Conservation (phyloP, 1,140 invertebrate genomes). For the Drosophila pallidifrons region DNA sequence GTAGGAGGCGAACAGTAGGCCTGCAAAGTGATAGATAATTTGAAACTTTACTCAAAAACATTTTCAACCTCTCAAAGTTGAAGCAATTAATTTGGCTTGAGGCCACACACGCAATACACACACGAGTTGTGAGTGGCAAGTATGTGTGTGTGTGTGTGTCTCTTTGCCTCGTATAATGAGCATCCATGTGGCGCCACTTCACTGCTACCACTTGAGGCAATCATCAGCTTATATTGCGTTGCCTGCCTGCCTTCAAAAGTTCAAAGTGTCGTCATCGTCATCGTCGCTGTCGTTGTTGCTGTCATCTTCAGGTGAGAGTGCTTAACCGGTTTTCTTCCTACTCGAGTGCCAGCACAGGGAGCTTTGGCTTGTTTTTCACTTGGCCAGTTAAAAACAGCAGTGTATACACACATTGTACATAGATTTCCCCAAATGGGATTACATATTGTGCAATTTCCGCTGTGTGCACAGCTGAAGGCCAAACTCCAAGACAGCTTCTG, state of each 20-base stretch:
- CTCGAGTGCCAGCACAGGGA: not conserved
- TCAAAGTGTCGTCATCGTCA: conserved; percentile 18
- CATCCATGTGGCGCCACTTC: conserved; percentile 29
- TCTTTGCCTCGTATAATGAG: conserved; percentile 42
- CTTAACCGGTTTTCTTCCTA: conserved; percentile 9
- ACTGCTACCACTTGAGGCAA: conserved; percentile 34
- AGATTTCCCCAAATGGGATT: conserved; percentile 37
- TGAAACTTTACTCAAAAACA: conserved; percentile 39
- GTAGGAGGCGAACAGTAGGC: conserved; percentile 19
- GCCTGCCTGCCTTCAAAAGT: conserved; percentile 7
- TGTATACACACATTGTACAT: too few species aligned
- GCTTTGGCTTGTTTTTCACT: conserved; percentile 29
- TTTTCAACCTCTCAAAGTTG: conserved; percentile 21
- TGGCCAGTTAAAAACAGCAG: conserved; percentile 31
- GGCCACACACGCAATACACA: conserved; percentile 2
- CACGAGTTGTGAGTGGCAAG: conserved; percentile 3
- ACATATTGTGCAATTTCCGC: conserved; percentile 46
- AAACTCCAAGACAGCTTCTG: not conserved
- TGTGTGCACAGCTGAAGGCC: conserved; percentile 30
- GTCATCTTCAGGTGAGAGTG: conserved; percentile 15
- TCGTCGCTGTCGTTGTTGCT: not conserved
- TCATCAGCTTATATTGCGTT: conserved; percentile 3
- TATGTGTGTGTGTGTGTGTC: conserved; percentile 10
- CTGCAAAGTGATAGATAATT: conserved; percentile 57
- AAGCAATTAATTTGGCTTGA: conserved; percentile 61